Conservation (phyloP, 2,888 invertebrate genomes). For the Catocala nupta region DNA sequence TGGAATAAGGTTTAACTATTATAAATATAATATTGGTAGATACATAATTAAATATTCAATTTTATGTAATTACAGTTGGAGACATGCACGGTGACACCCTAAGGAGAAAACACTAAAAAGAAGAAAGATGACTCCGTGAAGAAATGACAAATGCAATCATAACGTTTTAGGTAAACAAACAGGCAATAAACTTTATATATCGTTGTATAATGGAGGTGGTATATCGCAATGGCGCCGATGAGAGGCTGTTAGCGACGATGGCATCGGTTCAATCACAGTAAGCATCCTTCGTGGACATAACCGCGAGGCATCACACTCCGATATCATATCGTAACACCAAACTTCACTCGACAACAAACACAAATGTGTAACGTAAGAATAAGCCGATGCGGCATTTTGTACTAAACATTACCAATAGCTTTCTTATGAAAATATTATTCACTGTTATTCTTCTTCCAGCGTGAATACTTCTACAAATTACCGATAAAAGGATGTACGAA, state of each 20-base stretch:
- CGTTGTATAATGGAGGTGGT: conserved; percentile 14
- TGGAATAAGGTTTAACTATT: too few relatives aligned
- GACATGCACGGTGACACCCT: too few relatives aligned
- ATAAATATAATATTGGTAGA: too few relatives aligned
- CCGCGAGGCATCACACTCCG: conserved; percentile 30
- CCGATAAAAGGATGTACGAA: too few relatives aligned
- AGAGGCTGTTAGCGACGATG: conserved; percentile 34
- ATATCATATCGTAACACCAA: conserved; percentile 37
- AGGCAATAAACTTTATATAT: conserved; percentile 10
- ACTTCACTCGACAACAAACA: conserved; percentile 44
- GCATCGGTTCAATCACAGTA: conserved; percentile 50
- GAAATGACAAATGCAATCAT: too few relatives aligned
- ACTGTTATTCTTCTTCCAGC: too few relatives aligned
- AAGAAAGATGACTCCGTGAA: background rate
- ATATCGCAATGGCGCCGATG: conserved; percentile 29
- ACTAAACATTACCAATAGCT: too few relatives aligned
- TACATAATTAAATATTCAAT: too few relatives aligned
- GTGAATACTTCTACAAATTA: too few relatives aligned
- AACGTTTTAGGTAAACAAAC: conserved; percentile 15
- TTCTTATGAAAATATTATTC: too few relatives aligned
- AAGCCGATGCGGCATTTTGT: conserved; percentile 11
- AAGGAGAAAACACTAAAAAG: background rate
- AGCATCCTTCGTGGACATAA: conserved; percentile 41
- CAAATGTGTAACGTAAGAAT: background rate
- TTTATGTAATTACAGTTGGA: too few relatives aligned